Conservation (phyloP, 2,113 vertebrate species). For the Phrynosoma blainvillii region DNA sequence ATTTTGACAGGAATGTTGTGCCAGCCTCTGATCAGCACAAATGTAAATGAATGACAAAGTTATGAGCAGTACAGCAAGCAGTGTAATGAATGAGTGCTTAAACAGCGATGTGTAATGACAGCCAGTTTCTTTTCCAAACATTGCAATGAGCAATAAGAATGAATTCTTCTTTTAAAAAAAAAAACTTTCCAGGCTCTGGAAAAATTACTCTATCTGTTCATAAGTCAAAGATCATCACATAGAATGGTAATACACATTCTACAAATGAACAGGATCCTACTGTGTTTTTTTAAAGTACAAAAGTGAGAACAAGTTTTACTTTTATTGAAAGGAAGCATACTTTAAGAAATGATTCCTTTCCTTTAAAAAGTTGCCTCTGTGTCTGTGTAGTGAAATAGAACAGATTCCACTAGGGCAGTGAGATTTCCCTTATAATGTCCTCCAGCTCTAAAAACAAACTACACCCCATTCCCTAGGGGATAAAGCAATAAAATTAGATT, state of each 20-base stretch:
- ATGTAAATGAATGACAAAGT: no score
- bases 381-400: neutral
- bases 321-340: neutral
- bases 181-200: no score
- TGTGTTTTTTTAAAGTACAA: neutral
- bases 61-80: no score
- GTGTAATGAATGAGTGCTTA: no score
- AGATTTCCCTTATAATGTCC: neutral
- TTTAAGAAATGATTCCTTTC: neutral
- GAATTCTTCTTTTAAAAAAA: no score
- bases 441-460: conserved; percentile 1
- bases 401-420: neutral
- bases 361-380: neutral
- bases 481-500: neutral
- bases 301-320: neutral
- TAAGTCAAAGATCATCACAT: neutral
- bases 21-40: no score
- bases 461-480: neutral
- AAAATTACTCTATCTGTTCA: no score
- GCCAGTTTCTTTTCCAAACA: no score
- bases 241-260: neutral
- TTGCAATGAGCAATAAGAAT: neutral
- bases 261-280: neutral
- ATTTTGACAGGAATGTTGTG: no score
- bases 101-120: no score